Base-by-base conservation (phyloP, 2,888 invertebrate species). In the Beris morrisii region DNA sequence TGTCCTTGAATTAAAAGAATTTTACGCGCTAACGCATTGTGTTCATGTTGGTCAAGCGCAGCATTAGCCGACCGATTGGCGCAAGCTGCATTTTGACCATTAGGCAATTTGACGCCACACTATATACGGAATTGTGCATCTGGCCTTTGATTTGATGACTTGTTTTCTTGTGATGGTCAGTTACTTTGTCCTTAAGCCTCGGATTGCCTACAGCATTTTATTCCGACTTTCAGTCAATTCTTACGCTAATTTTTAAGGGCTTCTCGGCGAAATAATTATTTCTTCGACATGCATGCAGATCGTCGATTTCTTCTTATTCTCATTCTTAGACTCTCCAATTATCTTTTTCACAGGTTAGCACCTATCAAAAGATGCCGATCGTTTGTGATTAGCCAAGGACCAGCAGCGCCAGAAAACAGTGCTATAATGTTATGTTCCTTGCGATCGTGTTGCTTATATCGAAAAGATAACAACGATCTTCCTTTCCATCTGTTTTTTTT, bases 301-400 rank as follows among this genome's bases (percentile, higher is more conserved):
- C 30, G 43, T 50, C 38, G 61, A 22, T 22, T 22, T 22, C 22
- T 2, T 22, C 22, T 22, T 22, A 22, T 22, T 22, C 22, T 22
- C 22, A 22, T 22, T 22, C 52, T 61, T 50, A 43, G 22, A 52
- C 52, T 15, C 61, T 15, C 61, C 65, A 67, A 67, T 67, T 67
- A 67, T 67, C 58, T 48, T 59, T 56, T 67, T 67, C 67, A 59
- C 67, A 65, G 59, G 64, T 67, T 67, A 64, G 67, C 67, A 67
- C 67, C 67, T 67, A 57, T 67, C 58, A 59, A 46, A 64, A 45
- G 45, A 46, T 28, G 64, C 64, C 65, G 65, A 59, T 30, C 6
- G 50, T 12, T 30, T 12, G 52, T 38, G 38, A 38, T 38, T 38
- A 38, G 38, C 38, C 38, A 38, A 38, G 9, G 38, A 7, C 38